Percentiles rank a stretch among this genome's conserved stretches.
phyloP scores from a whole-genome alignment of 2,797 vertebrate species.

The Distichodus sexfasciatus region DNA sequence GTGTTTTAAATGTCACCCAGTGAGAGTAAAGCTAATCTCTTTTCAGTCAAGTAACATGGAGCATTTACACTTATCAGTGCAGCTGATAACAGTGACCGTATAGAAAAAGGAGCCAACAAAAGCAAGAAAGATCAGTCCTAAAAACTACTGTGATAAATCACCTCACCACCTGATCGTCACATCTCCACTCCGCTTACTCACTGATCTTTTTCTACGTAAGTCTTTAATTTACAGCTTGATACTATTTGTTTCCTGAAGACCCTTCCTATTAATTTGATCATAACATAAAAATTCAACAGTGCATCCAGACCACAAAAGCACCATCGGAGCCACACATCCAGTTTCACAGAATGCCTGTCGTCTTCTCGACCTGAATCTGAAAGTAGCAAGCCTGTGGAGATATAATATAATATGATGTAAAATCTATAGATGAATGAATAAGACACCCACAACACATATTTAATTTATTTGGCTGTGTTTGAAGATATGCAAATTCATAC shows the following conservation, averaged over 20 bases:
- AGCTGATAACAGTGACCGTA: too few species aligned
- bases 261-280: background rate
- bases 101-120: too few species aligned
- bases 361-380: slow-evolving; percentile 92
- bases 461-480: too few species aligned
- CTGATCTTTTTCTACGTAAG: too few species aligned
- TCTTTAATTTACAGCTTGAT: too few species aligned
- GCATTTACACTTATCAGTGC: background rate
- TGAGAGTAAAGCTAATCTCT: background rate
- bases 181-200: too few species aligned
- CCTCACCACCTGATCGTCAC: too few species aligned
- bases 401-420: slow-evolving; percentile 6
- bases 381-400: slow-evolving; percentile 88
- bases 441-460: too few species aligned
- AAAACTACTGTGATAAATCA: too few species aligned
- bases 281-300: background rate
- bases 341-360: slow-evolving; percentile 50
- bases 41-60: slow-evolving; percentile 1
- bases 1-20: background rate
- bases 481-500: slow-evolving; percentile 55
- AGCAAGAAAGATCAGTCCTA: too few species aligned
- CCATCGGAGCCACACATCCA: background rate
- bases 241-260: too few species aligned
- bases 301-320: background rate
- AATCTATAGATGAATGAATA: background rate